Conservation (phyloP, 2,113 vertebrate genomes). For the Xyrauchen texanus region DNA sequence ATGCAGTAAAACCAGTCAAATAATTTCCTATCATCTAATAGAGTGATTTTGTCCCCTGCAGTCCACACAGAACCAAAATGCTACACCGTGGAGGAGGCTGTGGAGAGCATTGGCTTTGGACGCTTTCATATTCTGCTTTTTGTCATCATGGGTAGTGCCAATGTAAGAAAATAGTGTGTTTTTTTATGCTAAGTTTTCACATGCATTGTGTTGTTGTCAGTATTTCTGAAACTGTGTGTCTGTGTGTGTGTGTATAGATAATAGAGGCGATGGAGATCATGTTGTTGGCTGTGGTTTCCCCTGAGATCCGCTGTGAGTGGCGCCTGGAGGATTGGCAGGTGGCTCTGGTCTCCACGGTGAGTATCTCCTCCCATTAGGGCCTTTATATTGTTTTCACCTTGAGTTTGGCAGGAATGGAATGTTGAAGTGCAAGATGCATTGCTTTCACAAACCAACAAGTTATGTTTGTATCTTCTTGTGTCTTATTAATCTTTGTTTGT, state of each 20-base stretch:
- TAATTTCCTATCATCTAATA: neutral
- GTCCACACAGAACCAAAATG: conserved; percentile 70
- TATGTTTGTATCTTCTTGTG: neutral
- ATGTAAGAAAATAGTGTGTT: conserved; percentile 69
- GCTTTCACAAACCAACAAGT: neutral
- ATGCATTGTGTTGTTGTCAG: neutral
- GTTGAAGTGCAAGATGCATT: neutral
- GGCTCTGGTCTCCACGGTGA: conserved; percentile 92
- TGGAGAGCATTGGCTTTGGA: conserved; percentile 90
- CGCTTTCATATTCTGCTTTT: conserved; percentile 89
- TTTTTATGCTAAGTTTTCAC: neutral
- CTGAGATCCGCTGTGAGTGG: conserved; percentile 91
- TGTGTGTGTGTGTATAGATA: conserved; percentile 72
- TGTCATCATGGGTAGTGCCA: conserved; percentile 90
- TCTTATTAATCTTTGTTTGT: neutral
- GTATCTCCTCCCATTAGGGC: conserved; percentile 58
- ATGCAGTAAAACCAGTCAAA: too few species aligned
- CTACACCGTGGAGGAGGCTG: conserved; percentile 88
- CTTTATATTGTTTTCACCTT: neutral
- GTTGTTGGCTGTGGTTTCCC: conserved; percentile 89
- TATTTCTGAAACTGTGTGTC: neutral
- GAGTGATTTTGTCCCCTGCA: neutral
- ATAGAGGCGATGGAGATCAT: conserved; percentile 97
- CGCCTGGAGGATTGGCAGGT: conserved; percentile 91
- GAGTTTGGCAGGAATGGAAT: neutral